Evolutionary conservation across 2,888 invertebrate genomes (phyloP).

Genomic region (Zaprionus bogoriensis): DNA sequence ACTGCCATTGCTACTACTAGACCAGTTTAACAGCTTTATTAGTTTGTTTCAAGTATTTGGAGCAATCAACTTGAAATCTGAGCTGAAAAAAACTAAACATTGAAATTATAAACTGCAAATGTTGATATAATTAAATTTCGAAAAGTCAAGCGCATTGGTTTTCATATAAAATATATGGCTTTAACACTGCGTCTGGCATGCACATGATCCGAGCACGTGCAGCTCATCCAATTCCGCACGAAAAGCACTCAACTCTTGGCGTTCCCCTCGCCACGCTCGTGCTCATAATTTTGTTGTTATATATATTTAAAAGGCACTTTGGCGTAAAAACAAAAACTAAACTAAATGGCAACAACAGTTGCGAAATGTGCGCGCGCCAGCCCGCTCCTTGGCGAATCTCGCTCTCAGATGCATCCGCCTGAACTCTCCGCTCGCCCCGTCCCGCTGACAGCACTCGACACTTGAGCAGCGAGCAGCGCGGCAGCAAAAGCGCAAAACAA

Average conservation of each 20-base stretch:
- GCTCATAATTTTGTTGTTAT: conserved; percentile 12
- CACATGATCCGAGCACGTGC: conserved; percentile 18
- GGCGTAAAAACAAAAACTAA: conserved; percentile 47
- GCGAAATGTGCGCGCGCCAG: conserved; percentile 26
- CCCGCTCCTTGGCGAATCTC: conserved; percentile 19
- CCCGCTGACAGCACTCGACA: conserved; percentile 5
- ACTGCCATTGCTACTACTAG: no score
- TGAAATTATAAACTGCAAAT: no score
- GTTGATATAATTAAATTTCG: no score
- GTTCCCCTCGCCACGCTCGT: no score
- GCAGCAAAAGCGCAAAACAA: conserved; percentile 45
- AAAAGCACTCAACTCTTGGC: conserved; percentile 24
- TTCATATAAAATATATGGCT: no score
- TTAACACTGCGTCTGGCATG: conserved; percentile 14
- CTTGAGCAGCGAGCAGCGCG: conserved; percentile 32
- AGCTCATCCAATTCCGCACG: conserved; percentile 5
- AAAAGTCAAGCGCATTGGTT: no score
- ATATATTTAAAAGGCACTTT: conserved; percentile 53
- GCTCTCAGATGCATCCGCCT: conserved; percentile 4
- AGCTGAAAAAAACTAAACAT: no score
- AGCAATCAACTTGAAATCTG: no score
- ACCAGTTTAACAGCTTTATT: no score
- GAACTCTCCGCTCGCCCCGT: neutral
- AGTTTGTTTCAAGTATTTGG: no score
- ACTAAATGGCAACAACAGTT: conserved; percentile 67